Evolutionary conservation across 2,888 invertebrate genomes (phyloP).

Genomic region (Caenorhabditis sulstoni): DNA sequence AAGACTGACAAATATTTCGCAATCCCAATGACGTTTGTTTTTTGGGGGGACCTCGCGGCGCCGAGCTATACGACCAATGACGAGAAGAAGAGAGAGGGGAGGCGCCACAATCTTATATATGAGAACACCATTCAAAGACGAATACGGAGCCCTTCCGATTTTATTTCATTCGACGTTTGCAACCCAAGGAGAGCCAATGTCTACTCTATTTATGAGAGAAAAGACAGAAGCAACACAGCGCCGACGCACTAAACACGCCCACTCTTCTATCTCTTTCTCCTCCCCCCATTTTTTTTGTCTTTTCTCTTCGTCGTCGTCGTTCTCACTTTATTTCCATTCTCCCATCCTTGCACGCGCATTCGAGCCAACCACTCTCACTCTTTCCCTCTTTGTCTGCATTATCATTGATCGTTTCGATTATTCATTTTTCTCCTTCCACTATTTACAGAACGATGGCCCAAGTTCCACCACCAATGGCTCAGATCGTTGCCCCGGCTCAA

Average conservation of each 20-base stretch:
- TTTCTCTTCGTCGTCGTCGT: background rate
- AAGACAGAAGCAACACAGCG: background rate
- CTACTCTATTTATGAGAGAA: slow-evolving; percentile 1
- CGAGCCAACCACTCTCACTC: no score
- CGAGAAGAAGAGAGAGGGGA: no score
- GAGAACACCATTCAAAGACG: slow-evolving; percentile 2
- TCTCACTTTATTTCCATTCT: background rate
- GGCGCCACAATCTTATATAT: slow-evolving; percentile 2
- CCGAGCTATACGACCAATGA: background rate
- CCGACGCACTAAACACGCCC: slow-evolving; percentile 22
- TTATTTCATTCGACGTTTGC: background rate
- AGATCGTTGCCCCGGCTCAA: slow-evolving; percentile 16
- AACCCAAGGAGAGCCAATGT: slow-evolving; percentile 4
- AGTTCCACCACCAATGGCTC: slow-evolving; percentile 29
- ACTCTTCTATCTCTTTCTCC: no score
- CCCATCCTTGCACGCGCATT: slow-evolving; percentile 1
- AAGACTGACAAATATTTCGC: slow-evolving; percentile 4
- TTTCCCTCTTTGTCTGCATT: background rate
- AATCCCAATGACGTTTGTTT: slow-evolving; percentile 34
- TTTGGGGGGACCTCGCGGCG: background rate
- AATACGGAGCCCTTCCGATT: background rate
- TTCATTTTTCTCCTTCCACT: background rate
- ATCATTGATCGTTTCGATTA: background rate
- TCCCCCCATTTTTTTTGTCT: no score
- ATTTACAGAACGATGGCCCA: slow-evolving; percentile 56